Conservation (phyloP, 2,888 invertebrate species). For the Drosophila multiciliata region DNA sequence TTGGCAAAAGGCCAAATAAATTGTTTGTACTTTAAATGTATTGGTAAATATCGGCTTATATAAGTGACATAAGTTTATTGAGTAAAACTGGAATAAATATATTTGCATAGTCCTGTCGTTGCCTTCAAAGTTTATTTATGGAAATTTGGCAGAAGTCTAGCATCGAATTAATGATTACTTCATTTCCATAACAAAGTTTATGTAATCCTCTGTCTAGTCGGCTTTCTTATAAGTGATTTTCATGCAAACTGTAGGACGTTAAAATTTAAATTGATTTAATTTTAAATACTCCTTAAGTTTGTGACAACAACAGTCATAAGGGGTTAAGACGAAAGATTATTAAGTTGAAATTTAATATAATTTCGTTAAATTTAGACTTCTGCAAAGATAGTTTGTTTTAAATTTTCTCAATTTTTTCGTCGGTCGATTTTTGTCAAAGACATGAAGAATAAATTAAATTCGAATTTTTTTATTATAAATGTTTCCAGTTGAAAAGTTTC, state of each 20-base stretch:
- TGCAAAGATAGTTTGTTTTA: neutral
- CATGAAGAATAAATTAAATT: neutral
- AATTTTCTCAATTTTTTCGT: neutral
- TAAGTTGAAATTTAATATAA: neutral
- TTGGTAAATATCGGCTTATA: neutral
- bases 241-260: conserved; percentile 49
- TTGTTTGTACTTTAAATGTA: conserved; percentile 8
- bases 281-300: conserved; percentile 20
- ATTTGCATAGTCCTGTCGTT: conserved; percentile 6
- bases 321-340: conserved; percentile 8
- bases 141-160: neutral
- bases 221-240: conserved; percentile 39
- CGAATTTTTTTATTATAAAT: conserved; percentile 45
- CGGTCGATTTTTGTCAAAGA: neutral
- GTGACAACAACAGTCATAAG: conserved; percentile 3
- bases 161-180: conserved; percentile 49
- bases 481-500: conserved; percentile 42
- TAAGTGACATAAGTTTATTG: neutral
- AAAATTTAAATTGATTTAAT: conserved; percentile 27
- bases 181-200: conserved; percentile 28
- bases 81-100: conserved; percentile 13
- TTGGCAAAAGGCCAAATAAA: conserved; percentile 21
- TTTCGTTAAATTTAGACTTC: neutral
- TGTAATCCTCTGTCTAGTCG: conserved; percentile 31
- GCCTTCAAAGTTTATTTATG: conserved; percentile 12